Base-by-base conservation (phyloP, 2,113 vertebrate genomes). In the Jacana jacana region DNA sequence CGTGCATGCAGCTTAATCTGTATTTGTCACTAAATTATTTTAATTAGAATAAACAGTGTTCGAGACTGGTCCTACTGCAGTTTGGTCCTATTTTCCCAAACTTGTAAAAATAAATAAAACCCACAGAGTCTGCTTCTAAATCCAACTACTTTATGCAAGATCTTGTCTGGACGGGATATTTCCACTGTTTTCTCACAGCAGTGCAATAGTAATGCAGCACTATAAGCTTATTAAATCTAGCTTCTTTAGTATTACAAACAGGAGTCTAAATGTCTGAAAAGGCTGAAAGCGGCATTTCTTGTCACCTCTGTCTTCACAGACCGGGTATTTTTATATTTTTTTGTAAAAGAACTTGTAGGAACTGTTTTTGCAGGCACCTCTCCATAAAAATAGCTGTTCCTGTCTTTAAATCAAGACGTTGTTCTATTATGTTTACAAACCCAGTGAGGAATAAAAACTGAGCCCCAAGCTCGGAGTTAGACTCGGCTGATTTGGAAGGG, bases 11-110 rank as follows among this genome's bases (percentile, higher is more conserved):
- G 82, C 76, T 86, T 92, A 35, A 96, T 81, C 72, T 83, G 75
- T 63, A 88, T 61, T 86, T 75, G 90, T 78, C 88, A 93, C 65
- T 86, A 81, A 78, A 84, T 79, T 72, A 90, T 81, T 93, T 94
- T 90, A 94, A 96, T 90, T 86, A 88, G 88, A 78, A 80, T 83
- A 88, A 95, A 93, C 80, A 60, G 82, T 28, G 58, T 58, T 91
- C 33, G 39, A 75, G 82, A 49, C 52, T 52, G 28, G 60, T 76
- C 31, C 86, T 48, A 42, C 72, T 86, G 83, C 90, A 90, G 55
- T 60, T 79, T 28, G 31, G 84, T 79, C 82, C 39, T 75, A 75
- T 88, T 94, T 94, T 91, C 90, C 90, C 44, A 23, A 90, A 91
- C 86, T 40, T 54, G 52, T 75, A 88, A 77, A 95, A 95, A 94